Percentiles rank a stretch among this genome's conserved stretches.
phyloP scores from a whole-genome alignment of 2,888 invertebrate species.

The Galeruca laticollis region DNA sequence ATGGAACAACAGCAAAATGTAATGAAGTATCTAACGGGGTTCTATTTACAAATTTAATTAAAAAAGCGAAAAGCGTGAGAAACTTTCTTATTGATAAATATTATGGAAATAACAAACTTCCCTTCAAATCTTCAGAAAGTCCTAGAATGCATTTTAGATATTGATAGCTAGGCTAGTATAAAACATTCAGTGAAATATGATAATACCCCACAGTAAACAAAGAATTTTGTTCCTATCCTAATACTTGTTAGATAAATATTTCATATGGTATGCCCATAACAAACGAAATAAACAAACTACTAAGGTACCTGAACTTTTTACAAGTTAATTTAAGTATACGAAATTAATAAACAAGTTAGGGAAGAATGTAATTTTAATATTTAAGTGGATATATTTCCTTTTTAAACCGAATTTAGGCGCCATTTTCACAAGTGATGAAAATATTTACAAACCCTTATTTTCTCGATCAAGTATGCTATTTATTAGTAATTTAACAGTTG shows the following conservation, averaged over 20 bases:
- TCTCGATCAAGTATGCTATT: not conserved
- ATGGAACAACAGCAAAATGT: no score
- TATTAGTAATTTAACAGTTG: no score
- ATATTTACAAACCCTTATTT: not conserved
- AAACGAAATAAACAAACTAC: not conserved
- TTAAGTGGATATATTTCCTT: not conserved
- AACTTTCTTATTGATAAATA: not conserved
- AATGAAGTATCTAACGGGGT: no score
- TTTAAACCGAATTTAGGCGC: constrained; percentile 17
- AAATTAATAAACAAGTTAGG: not conserved
- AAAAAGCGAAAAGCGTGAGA: no score
- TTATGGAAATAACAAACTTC: not conserved
- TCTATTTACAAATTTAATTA: no score
- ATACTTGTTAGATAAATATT: not conserved
- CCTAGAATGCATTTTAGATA: no score
- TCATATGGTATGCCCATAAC: not conserved
- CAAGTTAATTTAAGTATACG: not conserved
- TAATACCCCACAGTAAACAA: no score
- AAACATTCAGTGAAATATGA: no score
- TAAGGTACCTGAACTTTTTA: not conserved
- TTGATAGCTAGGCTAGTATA: no score
- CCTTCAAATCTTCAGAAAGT: not conserved
- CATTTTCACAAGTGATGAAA: constrained; percentile 8
- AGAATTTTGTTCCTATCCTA: no score
- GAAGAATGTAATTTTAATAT: not conserved